A percentile compares a stretch with the other conserved stretches of the same genome.
Evolutionary conservation across 2,888 invertebrate species (phyloP).

Genomic region (Lithosia quadra): DNA sequence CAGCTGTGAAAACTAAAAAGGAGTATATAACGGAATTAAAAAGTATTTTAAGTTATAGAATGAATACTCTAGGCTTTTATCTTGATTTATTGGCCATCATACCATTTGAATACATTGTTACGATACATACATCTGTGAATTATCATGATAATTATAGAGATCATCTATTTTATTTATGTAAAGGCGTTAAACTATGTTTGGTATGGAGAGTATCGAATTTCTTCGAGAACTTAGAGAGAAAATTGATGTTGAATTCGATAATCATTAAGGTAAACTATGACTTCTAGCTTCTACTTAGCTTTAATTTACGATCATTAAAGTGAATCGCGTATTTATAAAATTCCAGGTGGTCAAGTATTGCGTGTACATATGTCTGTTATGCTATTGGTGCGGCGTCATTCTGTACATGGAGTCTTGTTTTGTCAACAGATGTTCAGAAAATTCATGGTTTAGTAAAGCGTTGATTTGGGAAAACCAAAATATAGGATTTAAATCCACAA

Average conservation of each 20-base stretch:
- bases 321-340: conserved; percentile 10
- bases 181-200: conserved; percentile 84
- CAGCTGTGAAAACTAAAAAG: conserved; percentile 82
- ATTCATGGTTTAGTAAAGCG: conserved; percentile 81
- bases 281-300: conserved; percentile 3
- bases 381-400: conserved; percentile 85
- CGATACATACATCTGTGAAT: conserved; percentile 68
- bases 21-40: conserved; percentile 69
- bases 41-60: conserved; percentile 73
- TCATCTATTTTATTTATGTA: conserved; percentile 81
- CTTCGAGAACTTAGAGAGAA: conserved; percentile 78
- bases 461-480: conserved; percentile 63
- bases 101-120: conserved; percentile 82
- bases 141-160: conserved; percentile 75
- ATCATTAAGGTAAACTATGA: conserved; percentile 68
- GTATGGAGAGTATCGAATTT: conserved; percentile 82
- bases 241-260: conserved; percentile 74
- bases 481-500: conserved; percentile 38
- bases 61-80: conserved; percentile 83
- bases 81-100: conserved; percentile 82
- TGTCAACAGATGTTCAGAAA: conserved; percentile 76
- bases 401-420: conserved; percentile 85
- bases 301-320: background rate
- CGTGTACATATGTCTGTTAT: conserved; percentile 76
- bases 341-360: conserved; percentile 79